Evolutionary conservation across 2,113 vertebrate genomes (phyloP), one percentile per base, ranked within the genome.

Genomic region (Cavia aperea): DNA sequence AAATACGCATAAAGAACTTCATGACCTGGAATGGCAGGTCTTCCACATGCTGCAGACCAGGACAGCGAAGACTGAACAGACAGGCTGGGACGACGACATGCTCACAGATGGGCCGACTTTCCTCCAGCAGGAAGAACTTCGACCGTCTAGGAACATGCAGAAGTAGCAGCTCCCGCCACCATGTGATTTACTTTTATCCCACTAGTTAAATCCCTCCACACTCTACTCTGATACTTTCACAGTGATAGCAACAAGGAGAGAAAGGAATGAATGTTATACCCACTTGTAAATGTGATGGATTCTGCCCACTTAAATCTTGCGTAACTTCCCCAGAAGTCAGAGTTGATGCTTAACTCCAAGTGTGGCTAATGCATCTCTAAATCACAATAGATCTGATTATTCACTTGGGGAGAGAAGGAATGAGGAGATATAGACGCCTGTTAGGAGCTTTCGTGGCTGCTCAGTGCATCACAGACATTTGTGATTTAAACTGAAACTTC

Each of bases 281-380:
- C 93, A 90, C 66, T 14, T 91, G 78, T 94, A 66, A 75, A 36
- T 60, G 2, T 49, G 81, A 92, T 93, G 36, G 14, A 92, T 73
- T 96, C 95, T 81, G 81, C 7, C 58, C 43, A 78, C 54, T 90
- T 94, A 60, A 88, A 81, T 89, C 94, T 82, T 66, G 82, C 90
- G 94, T 75, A 60, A 90, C 72, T 95, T 92, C 31, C 86, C 68
- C 60, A 49, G 86, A 95, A 58, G 39, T 93, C 92, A 94, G 92
- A 89, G 95, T 73, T 81, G 94, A 94, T 96, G 90, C 92, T 93
- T 77, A 94, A 70, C 65, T 87, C 2, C 93, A 96, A 97, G 92
- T 96, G 89, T 70, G 73, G 91, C 51, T 96, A 96, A 96, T 92
- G 95, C 56, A 68, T 96, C 95, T 97, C 94, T 93, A 96, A 96